Base-by-base conservation (phyloP, 2,113 vertebrate genomes). In the Columba janthina region DNA sequence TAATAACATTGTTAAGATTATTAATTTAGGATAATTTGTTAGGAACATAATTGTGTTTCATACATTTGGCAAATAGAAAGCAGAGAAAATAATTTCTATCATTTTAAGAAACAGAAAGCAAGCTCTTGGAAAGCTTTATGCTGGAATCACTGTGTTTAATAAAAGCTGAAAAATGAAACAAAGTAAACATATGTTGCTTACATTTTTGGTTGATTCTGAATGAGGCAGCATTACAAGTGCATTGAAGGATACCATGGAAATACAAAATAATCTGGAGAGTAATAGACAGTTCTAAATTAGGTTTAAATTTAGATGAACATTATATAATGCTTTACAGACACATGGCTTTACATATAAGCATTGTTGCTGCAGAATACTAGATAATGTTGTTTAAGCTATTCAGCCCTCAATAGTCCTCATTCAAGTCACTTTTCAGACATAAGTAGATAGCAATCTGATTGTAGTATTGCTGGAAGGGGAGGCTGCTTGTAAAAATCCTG, bases 301-400 rank as follows among this genome's bases (percentile, higher is more conserved):
- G 10, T 90, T 94, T 94, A 94, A 90, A 90, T 95, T 76, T 85
- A 94, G 75, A 62, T 90, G 60, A 90, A 90, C 6, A 9, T 94
- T 95, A 76, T 71, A 78, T 92, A 88, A 95, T 72, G 28, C 51
- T 44, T 91, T 58, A 38, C 58, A 88, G 75, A 51, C 75, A 67
- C 65, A 36, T 77, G 75, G 71, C 17, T 51, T 78, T 81, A 40
- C 46, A 79, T 80, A 22, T 46, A 79, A 70, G 67, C 73, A 88
- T 57, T 72, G 50, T 79, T 89, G 66, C 80, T 67, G 53, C 48
- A 88, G 91, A 86, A 66, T 21, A 21, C 46, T 57, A 48, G 76
- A 56, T 88, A 94, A 92, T 71, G 26, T 62, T 89, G 53, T 61
- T 82, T 88, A 88, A 94, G 71, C 78, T 83, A 42, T 88, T 91